Evolutionary conservation across 2,888 invertebrate species (phyloP).

Genomic region (Uropetala carovei): DNA sequence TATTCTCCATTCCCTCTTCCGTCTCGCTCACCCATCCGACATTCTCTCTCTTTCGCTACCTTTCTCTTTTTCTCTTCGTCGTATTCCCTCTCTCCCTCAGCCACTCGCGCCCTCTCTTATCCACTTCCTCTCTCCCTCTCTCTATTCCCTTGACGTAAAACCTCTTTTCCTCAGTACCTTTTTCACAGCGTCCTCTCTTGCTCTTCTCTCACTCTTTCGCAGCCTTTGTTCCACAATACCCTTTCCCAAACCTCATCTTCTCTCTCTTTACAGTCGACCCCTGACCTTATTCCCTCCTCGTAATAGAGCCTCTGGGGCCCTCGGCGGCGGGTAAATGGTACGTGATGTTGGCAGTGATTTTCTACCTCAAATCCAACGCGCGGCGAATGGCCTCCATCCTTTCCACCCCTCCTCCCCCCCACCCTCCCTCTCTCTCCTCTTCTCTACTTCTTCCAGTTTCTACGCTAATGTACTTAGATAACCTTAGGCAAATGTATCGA

Average conservation of each 20-base stretch:
- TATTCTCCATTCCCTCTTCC: not conserved
- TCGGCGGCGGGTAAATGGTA: not conserved
- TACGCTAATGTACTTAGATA: too few species aligned
- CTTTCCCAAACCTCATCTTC: not conserved
- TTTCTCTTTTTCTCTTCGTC: not conserved
- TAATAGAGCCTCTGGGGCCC: not conserved
- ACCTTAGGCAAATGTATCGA: too few species aligned
- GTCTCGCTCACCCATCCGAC: too few species aligned
- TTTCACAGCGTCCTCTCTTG: not conserved
- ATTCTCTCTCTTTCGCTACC: not conserved
- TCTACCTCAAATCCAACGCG: not conserved
- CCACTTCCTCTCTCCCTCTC: too few species aligned
- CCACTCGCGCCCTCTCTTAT: not conserved
- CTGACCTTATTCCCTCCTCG: not conserved
- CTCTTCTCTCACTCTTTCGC: not conserved
- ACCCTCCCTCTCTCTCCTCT: not conserved
- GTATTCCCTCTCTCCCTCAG: not conserved
- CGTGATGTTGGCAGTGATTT: not conserved
- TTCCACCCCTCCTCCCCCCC: not conserved
- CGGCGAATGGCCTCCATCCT: not conserved
- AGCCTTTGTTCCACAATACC: not conserved
- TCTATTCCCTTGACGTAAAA: too few species aligned
- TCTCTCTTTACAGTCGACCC: not conserved
- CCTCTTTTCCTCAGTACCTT: not conserved
- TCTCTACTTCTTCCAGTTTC: not conserved